Conservation (phyloP, 2,113 vertebrate genomes). For the Cavia porcellus region DNA sequence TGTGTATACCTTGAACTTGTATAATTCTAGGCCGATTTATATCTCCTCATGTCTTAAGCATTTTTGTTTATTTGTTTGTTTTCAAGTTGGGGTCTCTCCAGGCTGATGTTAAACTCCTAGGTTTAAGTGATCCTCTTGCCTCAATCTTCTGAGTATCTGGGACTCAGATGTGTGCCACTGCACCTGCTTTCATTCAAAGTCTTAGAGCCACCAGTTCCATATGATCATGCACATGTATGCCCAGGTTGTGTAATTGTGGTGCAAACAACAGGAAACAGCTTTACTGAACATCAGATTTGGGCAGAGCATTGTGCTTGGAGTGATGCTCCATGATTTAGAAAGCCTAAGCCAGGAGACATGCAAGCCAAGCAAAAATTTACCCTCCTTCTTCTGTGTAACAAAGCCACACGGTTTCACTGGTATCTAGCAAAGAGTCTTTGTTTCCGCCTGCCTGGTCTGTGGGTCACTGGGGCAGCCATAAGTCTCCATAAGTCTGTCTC, state of each 20-base stretch:
- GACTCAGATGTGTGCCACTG: background rate
- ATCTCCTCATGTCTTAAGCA: background rate
- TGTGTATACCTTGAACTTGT: background rate
- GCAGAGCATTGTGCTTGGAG: background rate
- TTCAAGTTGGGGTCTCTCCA: background rate
- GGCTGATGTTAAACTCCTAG: background rate
- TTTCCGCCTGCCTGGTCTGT: background rate
- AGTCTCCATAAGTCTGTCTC: background rate
- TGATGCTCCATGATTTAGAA: background rate
- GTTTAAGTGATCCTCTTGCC: background rate
- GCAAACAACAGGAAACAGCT: background rate
- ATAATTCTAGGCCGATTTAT: background rate
- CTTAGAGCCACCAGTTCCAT: background rate
- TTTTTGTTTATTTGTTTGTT: background rate
- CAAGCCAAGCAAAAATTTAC: background rate
- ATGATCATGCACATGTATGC: background rate
- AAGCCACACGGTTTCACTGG: background rate
- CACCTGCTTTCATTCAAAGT: rapidly evolving
- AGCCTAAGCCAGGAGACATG: background rate
- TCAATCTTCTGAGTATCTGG: background rate
- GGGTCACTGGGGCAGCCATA: background rate
- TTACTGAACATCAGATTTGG: background rate
- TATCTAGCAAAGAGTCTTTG: no score
- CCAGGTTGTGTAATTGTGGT: background rate
- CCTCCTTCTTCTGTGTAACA: background rate